Percentiles rank a stretch among this genome's conserved stretches.
Conservation (phyloP, 2,113 vertebrate species). For the Murina feae region DNA sequence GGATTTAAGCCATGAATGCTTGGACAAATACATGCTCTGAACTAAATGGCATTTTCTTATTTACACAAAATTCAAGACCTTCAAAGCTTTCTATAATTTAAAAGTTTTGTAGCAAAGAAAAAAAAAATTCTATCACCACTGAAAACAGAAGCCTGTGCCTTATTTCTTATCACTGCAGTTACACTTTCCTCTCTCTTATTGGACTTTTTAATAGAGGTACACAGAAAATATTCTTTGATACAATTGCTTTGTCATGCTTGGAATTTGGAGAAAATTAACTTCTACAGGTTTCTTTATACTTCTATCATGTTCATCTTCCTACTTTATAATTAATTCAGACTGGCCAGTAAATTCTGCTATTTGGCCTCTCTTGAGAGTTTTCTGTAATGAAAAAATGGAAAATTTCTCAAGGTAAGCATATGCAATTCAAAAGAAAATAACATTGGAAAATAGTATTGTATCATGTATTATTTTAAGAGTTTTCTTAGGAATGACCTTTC, state of each 20-base stretch:
- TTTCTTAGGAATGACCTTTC: not conserved
- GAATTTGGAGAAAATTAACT: constrained; percentile 45
- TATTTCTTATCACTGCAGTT: not conserved
- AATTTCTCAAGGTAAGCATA: constrained; percentile 29
- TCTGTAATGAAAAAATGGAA: constrained; percentile 42
- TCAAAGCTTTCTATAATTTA: not conserved
- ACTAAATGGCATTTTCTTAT: constrained; percentile 17
- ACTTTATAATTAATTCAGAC: constrained; percentile 45
- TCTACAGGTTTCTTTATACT: constrained; percentile 24
- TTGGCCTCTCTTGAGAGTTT: constrained; percentile 42
- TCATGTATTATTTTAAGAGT: constrained; percentile 29
- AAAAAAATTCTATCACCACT: not conserved
- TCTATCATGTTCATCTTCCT: constrained; percentile 39
- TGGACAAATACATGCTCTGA: constrained; percentile 41
- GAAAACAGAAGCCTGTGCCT: not conserved
- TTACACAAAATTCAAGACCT: constrained; percentile 19
- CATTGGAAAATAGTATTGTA: constrained; percentile 15
- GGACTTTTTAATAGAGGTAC: constrained; percentile 31
- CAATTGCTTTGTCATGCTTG: not conserved
- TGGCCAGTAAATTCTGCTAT: constrained; percentile 25
- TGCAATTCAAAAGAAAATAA: constrained; percentile 32
- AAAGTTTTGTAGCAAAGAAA: not conserved
- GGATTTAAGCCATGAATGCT: constrained; percentile 62
- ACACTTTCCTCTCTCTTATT: not conserved
- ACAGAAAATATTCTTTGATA: constrained; percentile 3